Conservation (phyloP, 2,888 invertebrate genomes). For the Calameuta pallipes region DNA sequence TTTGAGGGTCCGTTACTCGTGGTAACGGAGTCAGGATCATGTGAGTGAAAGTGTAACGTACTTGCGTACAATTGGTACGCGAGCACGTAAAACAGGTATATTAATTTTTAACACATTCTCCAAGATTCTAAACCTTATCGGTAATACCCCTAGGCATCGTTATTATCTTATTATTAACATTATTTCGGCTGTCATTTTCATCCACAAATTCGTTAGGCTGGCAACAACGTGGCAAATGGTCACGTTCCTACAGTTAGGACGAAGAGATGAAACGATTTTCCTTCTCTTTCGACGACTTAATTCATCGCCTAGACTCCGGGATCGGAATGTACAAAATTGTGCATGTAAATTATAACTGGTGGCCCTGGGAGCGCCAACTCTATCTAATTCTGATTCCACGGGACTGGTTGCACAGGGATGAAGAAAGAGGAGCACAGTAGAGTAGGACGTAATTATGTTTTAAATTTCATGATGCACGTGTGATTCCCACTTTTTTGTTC, state of each 20-base stretch:
- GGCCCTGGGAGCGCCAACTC: no score
- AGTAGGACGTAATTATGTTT: no score
- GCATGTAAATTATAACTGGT: not conserved
- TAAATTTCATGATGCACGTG: no score
- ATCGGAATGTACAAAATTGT: not conserved
- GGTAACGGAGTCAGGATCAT: not conserved
- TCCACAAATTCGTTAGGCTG: conserved; percentile 18
- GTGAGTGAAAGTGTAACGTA: not conserved
- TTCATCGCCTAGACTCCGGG: not conserved
- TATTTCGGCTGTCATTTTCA: conserved; percentile 22
- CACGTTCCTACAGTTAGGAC: not conserved
- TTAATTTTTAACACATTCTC: no score
- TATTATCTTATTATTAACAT: conserved; percentile 21
- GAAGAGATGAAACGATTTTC: conserved; percentile 53
- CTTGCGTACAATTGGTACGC: not conserved
- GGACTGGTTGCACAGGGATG: no score
- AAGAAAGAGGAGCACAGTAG: not conserved
- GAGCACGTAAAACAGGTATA: conserved; percentile 2
- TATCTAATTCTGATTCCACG: no score
- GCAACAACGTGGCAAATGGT: not conserved
- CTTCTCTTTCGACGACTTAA: conserved; percentile 69
- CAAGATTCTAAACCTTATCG: no score
- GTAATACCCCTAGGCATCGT: not conserved
- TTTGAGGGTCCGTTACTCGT: not conserved
- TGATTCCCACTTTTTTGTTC: not conserved